Percentiles rank a stretch among this genome's conserved stretches.
These are phyloP conservation scores for Abrostola tripartita DNA, from an alignment of 2,888 invertebrate species.

Conservation along the genomic window DNA sequence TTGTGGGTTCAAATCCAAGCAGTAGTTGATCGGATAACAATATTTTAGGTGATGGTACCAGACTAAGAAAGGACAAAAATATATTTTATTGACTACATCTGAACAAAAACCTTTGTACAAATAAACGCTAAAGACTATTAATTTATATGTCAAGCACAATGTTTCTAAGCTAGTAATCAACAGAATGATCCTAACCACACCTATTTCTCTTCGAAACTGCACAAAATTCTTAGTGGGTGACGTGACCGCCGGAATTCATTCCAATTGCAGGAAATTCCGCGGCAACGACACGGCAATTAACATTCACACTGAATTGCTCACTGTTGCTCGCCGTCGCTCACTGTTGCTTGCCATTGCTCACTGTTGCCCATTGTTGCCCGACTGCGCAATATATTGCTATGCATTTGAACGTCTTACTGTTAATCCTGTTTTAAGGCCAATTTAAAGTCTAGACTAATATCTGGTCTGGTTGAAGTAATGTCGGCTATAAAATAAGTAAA, in stretches of 20 bases:
- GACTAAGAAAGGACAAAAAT: no score
- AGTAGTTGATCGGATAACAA: no score
- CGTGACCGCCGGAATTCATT: constrained; percentile 41
- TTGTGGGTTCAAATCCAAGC: no score
- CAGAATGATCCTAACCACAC: constrained; percentile 20
- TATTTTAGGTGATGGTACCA: no score
- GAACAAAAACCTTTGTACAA: no score
- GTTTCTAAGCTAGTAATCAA: constrained; percentile 1
- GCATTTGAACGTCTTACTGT: constrained; percentile 9
- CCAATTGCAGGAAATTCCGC: constrained; percentile 59
- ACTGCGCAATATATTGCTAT: constrained; percentile 12
- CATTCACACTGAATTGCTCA: constrained; percentile 44
- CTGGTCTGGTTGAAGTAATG: constrained; percentile 13
- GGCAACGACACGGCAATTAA: constrained; percentile 53
- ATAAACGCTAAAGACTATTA: no score
- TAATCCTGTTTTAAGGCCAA: constrained; percentile 29
- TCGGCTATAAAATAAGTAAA: constrained; percentile 8
- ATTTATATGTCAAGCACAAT: no score
- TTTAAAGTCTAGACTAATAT: constrained; percentile 29
- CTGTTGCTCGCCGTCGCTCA: constrained; percentile 9
- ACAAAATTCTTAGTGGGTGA: constrained; percentile 38
- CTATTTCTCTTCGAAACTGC: constrained; percentile 32
- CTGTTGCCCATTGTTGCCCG: constrained; percentile 16
- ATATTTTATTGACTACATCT: no score
- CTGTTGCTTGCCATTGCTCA: constrained; percentile 21